A percentile compares a stretch with the other conserved stretches of the same genome.
Evolutionary conservation across 1,140 invertebrate genomes (phyloP).

Genomic region (Theocolax elegans): DNA sequence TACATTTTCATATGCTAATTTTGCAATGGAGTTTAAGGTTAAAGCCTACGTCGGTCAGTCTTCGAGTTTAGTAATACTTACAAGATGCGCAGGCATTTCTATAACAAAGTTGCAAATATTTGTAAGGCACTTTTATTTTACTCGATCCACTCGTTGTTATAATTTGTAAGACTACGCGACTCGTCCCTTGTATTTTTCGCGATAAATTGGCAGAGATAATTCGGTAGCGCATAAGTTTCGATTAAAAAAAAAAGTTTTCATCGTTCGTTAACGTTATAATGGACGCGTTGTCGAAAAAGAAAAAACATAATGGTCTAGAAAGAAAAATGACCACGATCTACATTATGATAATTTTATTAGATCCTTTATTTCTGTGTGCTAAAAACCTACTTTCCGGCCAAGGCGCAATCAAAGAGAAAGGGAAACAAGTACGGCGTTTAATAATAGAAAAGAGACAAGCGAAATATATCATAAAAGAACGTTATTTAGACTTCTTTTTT

Average conservation of each 20-base stretch:
- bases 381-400: slow-evolving; percentile 31
- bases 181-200: not conserved
- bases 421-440: slow-evolving; percentile 27
- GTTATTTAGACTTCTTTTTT: slow-evolving; percentile 5
- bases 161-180: not conserved
- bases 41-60: too few relatives aligned
- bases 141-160: too few relatives aligned
- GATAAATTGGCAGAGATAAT: not conserved
- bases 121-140: too few relatives aligned
- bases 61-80: too few relatives aligned
- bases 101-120: too few relatives aligned
- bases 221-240: not conserved
- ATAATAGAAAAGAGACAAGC: slow-evolving; percentile 33
- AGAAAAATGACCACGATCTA: slow-evolving; percentile 7
- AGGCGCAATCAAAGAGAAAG: slow-evolving; percentile 31
- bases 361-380: slow-evolving; percentile 31
- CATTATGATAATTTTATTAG: slow-evolving; percentile 39
- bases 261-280: not conserved
- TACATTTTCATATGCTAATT: too few relatives aligned
- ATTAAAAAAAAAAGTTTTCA: not conserved
- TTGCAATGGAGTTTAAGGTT: too few relatives aligned
- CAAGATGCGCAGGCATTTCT: too few relatives aligned
- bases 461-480: slow-evolving; percentile 15
- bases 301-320: not conserved
- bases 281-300: not conserved